Conservation (phyloP, 92 coral and sea anemone species). For the Porites lobata region DNA sequence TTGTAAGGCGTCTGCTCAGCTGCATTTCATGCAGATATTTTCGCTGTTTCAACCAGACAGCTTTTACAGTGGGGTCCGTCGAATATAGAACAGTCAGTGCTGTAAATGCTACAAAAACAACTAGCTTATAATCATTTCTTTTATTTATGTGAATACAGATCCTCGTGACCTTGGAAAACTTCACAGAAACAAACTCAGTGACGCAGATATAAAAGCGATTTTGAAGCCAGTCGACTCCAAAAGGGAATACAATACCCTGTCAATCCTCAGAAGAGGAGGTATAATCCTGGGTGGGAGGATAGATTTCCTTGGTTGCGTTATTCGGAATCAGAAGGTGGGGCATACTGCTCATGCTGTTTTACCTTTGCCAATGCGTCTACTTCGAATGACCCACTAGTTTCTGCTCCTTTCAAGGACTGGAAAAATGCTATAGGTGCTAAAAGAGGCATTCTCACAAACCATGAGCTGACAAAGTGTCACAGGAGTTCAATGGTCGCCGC, state of each 20-base stretch:
- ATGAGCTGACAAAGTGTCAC: too few relatives aligned
- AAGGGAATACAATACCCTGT: slow-evolving; percentile 38
- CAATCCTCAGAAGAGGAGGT: slow-evolving; percentile 25
- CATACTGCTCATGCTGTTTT: slow-evolving; percentile 26
- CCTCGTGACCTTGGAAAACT: neutral
- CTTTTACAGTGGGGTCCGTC: slow-evolving; percentile 28
- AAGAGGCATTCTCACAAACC: too few relatives aligned
- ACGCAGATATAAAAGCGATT: too few relatives aligned
- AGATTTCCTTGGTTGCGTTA: slow-evolving; percentile 7
- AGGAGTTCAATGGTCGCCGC: too few relatives aligned
- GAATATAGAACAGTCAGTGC: slow-evolving; percentile 49
- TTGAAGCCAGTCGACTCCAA: slow-evolving; percentile 32
- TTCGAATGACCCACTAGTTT: slow-evolving; percentile 34
- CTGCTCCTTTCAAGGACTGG: too few relatives aligned
- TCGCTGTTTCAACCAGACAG: slow-evolving; percentile 43
- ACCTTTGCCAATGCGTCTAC: slow-evolving; percentile 2
- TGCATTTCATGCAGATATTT: slow-evolving; percentile 33
- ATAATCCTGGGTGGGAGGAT: slow-evolving; percentile 20
- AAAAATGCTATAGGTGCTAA: too few relatives aligned
- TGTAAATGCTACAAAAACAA: slow-evolving; percentile 42
- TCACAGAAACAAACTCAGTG: neutral
- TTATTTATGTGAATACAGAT: neutral
- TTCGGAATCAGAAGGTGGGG: slow-evolving; percentile 13
- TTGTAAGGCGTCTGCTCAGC: slow-evolving; percentile 39
- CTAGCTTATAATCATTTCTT: slow-evolving; percentile 39